Evolutionary conservation across 2,113 vertebrate genomes (phyloP).

Genomic region (Microtus montanus): DNA sequence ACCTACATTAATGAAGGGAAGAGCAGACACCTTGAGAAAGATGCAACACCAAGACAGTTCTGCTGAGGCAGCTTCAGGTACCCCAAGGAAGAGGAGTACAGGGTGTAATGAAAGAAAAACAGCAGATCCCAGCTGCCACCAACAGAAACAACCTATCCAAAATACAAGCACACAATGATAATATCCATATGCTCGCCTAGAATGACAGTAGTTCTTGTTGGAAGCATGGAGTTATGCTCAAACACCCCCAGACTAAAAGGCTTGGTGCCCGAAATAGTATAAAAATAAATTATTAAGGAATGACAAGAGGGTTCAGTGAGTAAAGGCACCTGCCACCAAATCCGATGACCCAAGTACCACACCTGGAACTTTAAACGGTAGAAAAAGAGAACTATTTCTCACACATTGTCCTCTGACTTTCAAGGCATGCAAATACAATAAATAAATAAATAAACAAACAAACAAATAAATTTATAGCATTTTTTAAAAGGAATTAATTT

Average conservation of each 20-base stretch:
- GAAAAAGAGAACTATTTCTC: not conserved
- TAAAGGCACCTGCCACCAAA: not conserved
- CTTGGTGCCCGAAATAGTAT: not conserved
- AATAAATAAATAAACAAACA: too few species aligned
- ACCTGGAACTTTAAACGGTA: not conserved
- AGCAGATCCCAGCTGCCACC: not conserved
- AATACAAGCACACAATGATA: not conserved
- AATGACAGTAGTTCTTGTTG: not conserved
- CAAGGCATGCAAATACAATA: not conserved
- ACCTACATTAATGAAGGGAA: constrained; percentile 70
- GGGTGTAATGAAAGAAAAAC: not conserved
- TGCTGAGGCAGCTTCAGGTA: not conserved
- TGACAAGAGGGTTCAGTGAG: not conserved
- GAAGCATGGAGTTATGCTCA: not conserved
- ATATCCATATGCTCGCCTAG: not conserved
- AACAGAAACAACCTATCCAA: not conserved
- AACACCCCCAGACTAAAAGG: not conserved
- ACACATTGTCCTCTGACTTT: not conserved
- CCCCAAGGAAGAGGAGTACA: not conserved
- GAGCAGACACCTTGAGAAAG: constrained; percentile 69
- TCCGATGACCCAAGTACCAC: too few species aligned
- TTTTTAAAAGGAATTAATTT: not conserved
- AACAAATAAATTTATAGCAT: too few species aligned
- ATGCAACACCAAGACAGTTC: not conserved
- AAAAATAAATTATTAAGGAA: not conserved